Conservation (phyloP, 53 echinoderm and acorn worm species). For the Zoroaster sp. region DNA sequence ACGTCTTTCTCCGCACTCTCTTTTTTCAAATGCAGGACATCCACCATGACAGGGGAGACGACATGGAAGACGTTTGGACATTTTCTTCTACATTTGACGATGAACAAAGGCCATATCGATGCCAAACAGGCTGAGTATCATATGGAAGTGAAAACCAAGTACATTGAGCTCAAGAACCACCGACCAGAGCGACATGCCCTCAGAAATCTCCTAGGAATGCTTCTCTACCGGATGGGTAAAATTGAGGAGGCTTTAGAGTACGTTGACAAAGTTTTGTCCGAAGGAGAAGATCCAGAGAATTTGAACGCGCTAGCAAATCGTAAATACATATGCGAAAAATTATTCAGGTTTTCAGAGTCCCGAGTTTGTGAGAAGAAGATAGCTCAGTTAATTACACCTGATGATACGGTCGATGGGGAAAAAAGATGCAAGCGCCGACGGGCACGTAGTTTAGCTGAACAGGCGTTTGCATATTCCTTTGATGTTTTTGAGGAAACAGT, state of each 20-base stretch:
- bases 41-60: background rate
- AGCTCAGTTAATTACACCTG: background rate
- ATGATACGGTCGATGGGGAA: background rate
- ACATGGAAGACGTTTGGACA: background rate
- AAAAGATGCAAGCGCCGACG: background rate
- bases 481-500: background rate
- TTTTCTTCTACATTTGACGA: background rate
- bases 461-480: slow-evolving; percentile 27
- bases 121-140: background rate
- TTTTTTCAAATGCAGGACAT: too few relatives aligned
- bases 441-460: slow-evolving; percentile 44
- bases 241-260: background rate
- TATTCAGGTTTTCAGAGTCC: background rate
- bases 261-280: slow-evolving; percentile 7
- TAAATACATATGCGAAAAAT: background rate
- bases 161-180: background rate
- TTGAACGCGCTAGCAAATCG: slow-evolving; percentile 47
- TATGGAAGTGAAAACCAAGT: background rate
- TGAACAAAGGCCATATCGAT: slow-evolving; percentile 19
- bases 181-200: slow-evolving; percentile 22
- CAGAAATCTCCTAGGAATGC: slow-evolving; percentile 28
- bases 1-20: too few relatives aligned
- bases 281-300: slow-evolving; percentile 25
- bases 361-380: background rate
- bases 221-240: background rate